Percentiles rank a stretch among this genome's conserved stretches.
Evolutionary conservation across 2,113 vertebrate species (phyloP).

Genomic region (Istiophorus platypterus): DNA sequence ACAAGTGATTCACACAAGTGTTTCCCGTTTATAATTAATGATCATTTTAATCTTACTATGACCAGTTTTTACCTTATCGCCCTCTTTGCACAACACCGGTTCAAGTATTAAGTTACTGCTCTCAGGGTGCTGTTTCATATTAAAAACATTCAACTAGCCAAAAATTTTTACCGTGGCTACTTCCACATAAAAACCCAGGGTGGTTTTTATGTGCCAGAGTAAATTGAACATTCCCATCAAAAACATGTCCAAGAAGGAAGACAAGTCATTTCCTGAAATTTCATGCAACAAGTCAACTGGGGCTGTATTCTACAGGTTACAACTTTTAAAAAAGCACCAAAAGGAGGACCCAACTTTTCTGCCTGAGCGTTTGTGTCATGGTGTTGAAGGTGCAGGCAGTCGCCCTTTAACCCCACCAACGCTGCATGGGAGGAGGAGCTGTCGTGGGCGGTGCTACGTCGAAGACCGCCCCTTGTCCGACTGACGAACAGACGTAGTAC

Average conservation of each 20-base stretch:
- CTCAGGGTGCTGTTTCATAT: neutral
- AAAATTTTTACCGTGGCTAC: too few relatives aligned
- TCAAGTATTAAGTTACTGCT: neutral
- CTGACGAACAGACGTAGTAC: slow-evolving; percentile 87
- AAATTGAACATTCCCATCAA: neutral
- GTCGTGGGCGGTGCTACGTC: slow-evolving; percentile 63
- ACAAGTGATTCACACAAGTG: too few relatives aligned
- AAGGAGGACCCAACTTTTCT: neutral
- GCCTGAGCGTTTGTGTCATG: neutral
- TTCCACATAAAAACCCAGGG: too few relatives aligned
- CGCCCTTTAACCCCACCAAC: slow-evolving; percentile 85
- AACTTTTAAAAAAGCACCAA: neutral
- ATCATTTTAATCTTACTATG: neutral
- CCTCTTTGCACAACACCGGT: neutral
- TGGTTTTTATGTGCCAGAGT: neutral
- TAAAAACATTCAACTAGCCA: neutral
- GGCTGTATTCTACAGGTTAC: neutral
- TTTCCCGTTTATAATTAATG: too few relatives aligned
- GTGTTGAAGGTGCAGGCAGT: neutral
- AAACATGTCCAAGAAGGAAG: too few relatives aligned
- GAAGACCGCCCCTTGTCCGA: slow-evolving; percentile 83
- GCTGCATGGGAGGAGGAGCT: slow-evolving; percentile 62
- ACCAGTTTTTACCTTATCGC: too few relatives aligned
- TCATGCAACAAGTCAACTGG: neutral
- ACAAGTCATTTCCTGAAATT: too few relatives aligned